phyloP scores from a whole-genome alignment of 1,140 invertebrate species.

The Nymphalis io region DNA sequence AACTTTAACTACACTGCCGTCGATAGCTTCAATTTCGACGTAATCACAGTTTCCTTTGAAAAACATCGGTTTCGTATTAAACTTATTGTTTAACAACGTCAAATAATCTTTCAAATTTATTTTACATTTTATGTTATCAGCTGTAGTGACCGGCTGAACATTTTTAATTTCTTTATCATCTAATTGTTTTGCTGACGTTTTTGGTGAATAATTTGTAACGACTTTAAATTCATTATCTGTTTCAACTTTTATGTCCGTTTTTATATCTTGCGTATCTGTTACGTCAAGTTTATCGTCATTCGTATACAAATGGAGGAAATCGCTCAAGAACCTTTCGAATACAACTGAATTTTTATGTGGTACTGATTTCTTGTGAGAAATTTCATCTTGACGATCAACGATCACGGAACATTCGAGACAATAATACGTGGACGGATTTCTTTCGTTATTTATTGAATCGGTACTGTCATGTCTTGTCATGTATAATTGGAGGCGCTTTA shows the following conservation, averaged over 20 bases:
- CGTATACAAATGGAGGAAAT: slow-evolving; percentile 33
- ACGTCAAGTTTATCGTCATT: slow-evolving; percentile 12
- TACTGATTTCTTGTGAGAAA: slow-evolving; percentile 24
- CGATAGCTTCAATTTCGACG: slow-evolving; percentile 22
- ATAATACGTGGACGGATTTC: neutral
- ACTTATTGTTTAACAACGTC: neutral
- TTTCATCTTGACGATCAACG: neutral
- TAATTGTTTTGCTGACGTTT: neutral
- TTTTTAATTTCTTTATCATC: neutral
- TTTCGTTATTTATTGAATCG: neutral
- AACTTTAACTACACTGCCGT: slow-evolving; percentile 20
- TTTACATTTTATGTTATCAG: neutral
- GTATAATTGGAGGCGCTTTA: slow-evolving; percentile 25
- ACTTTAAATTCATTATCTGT: neutral
- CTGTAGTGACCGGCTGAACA: neutral
- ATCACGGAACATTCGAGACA: neutral
- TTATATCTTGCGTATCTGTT: neutral
- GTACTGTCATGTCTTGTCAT: neutral
- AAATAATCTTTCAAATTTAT: neutral
- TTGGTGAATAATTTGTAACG: no score
- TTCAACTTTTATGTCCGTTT: neutral
- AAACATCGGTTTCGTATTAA: neutral
- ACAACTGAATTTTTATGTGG: slow-evolving; percentile 30
- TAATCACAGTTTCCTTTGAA: slow-evolving; percentile 10
- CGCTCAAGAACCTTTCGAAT: slow-evolving; percentile 29